Evolutionary conservation across 2,113 vertebrate species (phyloP).

Genomic region (Nesoenas mayeri): DNA sequence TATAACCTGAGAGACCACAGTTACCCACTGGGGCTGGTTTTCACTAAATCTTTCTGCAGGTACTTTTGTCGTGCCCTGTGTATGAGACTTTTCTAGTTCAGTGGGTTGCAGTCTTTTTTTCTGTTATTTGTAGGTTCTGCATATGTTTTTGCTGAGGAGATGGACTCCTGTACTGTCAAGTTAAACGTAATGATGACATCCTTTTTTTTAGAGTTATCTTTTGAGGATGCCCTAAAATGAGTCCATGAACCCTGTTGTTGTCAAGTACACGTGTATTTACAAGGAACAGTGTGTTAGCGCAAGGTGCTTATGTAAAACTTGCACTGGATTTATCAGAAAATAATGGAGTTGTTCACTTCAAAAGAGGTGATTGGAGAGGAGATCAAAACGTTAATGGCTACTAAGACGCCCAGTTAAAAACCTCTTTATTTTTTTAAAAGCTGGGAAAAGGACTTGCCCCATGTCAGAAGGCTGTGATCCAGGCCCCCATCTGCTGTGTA

Average conservation of each 20-base stretch:
- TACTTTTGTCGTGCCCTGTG: not conserved
- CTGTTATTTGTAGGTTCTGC: fast-evolving
- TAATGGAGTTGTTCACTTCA: not conserved
- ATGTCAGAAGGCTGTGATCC: not conserved
- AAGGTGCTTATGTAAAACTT: not conserved
- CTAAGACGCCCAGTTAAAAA: not conserved
- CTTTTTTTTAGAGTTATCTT: not conserved
- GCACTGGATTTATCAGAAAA: not conserved
- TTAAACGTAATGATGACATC: not conserved
- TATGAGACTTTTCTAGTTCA: not conserved
- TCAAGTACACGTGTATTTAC: fast-evolving
- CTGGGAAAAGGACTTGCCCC: not conserved
- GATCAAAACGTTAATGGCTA: not conserved
- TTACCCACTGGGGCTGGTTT: not conserved
- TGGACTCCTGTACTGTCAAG: not conserved
- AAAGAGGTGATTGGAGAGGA: not conserved
- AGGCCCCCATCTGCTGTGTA: not conserved
- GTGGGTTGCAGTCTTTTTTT: not conserved
- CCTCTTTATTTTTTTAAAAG: fast-evolving
- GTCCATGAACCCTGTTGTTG: not conserved
- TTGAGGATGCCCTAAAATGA: not conserved
- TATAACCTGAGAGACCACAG: not conserved
- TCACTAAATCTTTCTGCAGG: not conserved
- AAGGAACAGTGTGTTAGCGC: not conserved
- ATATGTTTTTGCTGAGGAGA: not conserved